Conservation (phyloP, 2,797 vertebrate genomes). For the Sebastes iracundus region DNA sequence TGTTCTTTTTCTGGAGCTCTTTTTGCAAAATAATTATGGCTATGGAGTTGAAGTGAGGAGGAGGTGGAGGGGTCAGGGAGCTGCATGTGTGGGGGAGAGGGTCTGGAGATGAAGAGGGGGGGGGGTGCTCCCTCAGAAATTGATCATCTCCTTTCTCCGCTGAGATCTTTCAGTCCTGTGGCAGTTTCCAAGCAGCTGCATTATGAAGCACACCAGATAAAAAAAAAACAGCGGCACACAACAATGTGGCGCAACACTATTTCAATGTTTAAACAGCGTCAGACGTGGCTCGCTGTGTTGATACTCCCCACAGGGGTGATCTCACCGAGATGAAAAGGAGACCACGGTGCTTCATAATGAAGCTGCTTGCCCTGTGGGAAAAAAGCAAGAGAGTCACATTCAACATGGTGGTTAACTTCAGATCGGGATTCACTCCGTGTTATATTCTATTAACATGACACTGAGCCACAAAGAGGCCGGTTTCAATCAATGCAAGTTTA, state of each 20-base stretch:
- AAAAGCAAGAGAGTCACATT: constrained; percentile 56
- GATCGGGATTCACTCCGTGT: constrained; percentile 59
- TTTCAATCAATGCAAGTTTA: constrained; percentile 36
- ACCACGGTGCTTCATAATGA: constrained; percentile 76
- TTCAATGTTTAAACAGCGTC: constrained; percentile 77
- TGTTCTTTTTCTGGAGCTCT: constrained; percentile 83
- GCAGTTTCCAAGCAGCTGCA: constrained; percentile 70
- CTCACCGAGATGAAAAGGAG: constrained; percentile 71
- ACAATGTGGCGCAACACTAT: constrained; percentile 70
- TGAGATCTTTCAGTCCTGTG: constrained; percentile 68
- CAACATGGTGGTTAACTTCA: constrained; percentile 66
- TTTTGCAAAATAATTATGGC: constrained; percentile 92
- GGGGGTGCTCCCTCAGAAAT: constrained; percentile 69
- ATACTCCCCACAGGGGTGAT: constrained; percentile 77
- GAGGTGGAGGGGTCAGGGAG: constrained; percentile 76
- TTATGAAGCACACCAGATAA: constrained; percentile 63
- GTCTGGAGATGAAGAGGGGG: not conserved
- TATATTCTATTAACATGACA: constrained; percentile 61
- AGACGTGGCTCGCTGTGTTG: constrained; percentile 69
- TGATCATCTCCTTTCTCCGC: constrained; percentile 64
- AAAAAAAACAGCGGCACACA: constrained; percentile 42
- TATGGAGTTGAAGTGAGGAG: constrained; percentile 80
- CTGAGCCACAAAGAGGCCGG: constrained; percentile 42
- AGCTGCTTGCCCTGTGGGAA: constrained; percentile 76
- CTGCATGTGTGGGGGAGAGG: not conserved